A percentile compares a stretch with the other conserved stretches of the same genome.
Conservation (phyloP, 2,888 invertebrate species). For the Liodrosophila aerea region DNA sequence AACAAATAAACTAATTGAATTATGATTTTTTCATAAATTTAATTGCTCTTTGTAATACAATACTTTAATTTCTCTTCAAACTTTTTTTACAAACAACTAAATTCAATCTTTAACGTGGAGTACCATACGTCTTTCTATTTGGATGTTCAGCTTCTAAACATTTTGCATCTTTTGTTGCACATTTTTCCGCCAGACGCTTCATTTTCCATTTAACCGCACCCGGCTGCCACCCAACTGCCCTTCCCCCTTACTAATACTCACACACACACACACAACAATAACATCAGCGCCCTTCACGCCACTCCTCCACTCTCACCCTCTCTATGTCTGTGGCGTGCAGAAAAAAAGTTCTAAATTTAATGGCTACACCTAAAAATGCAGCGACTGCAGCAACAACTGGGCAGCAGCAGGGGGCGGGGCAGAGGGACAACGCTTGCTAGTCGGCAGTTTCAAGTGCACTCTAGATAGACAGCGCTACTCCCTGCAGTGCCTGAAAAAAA, state of each 20-base stretch:
- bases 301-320: slow-evolving; percentile 1
- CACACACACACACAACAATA: too few species aligned
- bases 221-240: slow-evolving; percentile 40
- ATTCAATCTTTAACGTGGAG: neutral
- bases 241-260: too few species aligned
- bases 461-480: slow-evolving; percentile 51
- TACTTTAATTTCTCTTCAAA: too few species aligned
- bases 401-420: neutral
- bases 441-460: slow-evolving; percentile 72
- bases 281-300: neutral
- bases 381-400: slow-evolving; percentile 57
- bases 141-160: slow-evolving; percentile 2
- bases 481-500: slow-evolving; percentile 35
- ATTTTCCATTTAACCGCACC: slow-evolving; percentile 71
- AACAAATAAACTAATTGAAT: too few species aligned
- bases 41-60: too few species aligned
- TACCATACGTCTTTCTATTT: neutral
- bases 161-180: slow-evolving; percentile 28
- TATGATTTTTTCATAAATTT: too few species aligned
- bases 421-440: slow-evolving; percentile 27
- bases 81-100: too few species aligned
- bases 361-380: slow-evolving; percentile 78
- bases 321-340: slow-evolving; percentile 58
- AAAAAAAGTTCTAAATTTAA: slow-evolving; percentile 76
- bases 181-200: slow-evolving; percentile 60